Percentiles rank a stretch among this genome's conserved stretches.
phyloP scores from a whole-genome alignment of 1,140 invertebrate genomes.

The Zaprionus capensis region DNA sequence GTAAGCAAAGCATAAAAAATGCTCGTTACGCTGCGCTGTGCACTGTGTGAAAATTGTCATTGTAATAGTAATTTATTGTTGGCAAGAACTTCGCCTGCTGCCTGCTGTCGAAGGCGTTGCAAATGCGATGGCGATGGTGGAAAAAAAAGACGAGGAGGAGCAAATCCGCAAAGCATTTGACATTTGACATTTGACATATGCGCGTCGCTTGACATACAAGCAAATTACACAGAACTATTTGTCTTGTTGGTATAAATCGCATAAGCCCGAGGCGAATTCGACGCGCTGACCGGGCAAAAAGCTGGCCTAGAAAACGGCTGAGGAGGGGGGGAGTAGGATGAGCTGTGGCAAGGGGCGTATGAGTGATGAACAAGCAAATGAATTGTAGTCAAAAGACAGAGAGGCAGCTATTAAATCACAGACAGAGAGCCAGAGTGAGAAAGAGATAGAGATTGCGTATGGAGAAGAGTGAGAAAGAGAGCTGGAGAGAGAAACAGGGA shows the following conservation, averaged over 20 bases:
- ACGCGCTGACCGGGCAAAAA: slow-evolving; percentile 18
- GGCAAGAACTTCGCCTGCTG: slow-evolving; percentile 54
- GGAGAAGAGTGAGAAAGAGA: not conserved
- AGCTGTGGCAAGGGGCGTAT: slow-evolving; percentile 35
- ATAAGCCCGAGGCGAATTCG: slow-evolving; percentile 54
- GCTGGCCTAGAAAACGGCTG: slow-evolving; percentile 12
- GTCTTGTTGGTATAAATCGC: slow-evolving; percentile 69
- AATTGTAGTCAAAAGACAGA: slow-evolving; percentile 31
- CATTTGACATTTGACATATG: slow-evolving; percentile 79
- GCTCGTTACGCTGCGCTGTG: slow-evolving; percentile 9
- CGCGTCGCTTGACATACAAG: slow-evolving; percentile 76
- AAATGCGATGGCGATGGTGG: not conserved
- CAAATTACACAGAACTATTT: slow-evolving; percentile 79
- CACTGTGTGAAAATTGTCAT: slow-evolving; percentile 57
- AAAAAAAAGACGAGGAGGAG: slow-evolving; percentile 19
- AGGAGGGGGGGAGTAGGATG: not conserved
- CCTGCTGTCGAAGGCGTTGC: slow-evolving; percentile 19
- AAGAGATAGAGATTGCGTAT: not conserved
- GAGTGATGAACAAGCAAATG: slow-evolving; percentile 52
- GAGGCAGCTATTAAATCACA: slow-evolving; percentile 31
- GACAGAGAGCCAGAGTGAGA: not conserved
- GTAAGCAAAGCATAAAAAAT: slow-evolving; percentile 70
- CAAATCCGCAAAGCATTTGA: slow-evolving; percentile 58
- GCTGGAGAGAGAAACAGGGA: not conserved
- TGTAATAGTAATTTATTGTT: slow-evolving; percentile 81